Percentiles rank a stretch among this genome's conserved stretches.
Evolutionary conservation across 2,113 vertebrate species (phyloP).

Genomic region (Psammodynastes pulverulentus): DNA sequence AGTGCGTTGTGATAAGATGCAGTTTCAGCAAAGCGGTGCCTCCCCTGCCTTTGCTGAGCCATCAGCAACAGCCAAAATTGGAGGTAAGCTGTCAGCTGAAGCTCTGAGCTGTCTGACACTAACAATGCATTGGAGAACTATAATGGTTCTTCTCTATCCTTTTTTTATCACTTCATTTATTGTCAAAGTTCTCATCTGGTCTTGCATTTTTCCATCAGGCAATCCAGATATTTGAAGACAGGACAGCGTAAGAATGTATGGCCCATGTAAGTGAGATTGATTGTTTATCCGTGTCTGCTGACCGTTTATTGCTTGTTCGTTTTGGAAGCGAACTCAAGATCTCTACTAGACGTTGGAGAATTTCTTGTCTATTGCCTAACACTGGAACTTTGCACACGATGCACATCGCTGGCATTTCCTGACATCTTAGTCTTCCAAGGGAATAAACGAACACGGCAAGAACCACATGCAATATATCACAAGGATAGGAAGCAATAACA

Average conservation of each 20-base stretch:
- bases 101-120: background rate
- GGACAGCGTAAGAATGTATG: background rate
- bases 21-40: background rate
- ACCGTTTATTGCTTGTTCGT: conserved; percentile 2
- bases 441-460: background rate
- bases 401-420: conserved; percentile 22
- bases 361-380: conserved; percentile 7
- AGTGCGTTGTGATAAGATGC: conserved; percentile 8
- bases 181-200: conserved; percentile 4
- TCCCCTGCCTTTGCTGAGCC: background rate
- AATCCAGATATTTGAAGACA: conserved; percentile 15
- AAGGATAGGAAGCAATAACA: background rate
- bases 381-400: conserved; percentile 7
- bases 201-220: conserved; percentile 15
- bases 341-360: conserved; percentile 32
- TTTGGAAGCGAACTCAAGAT: conserved; percentile 21
- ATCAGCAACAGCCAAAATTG: conserved; percentile 3
- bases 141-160: background rate
- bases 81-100: background rate
- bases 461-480: background rate
- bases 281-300: background rate
- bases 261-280: background rate
- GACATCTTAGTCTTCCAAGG: background rate
- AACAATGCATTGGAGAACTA: conserved; percentile 20
- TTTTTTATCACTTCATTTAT: conserved; percentile 25